Percentiles rank a stretch among this genome's conserved stretches.
phyloP scores from a whole-genome alignment of 2,888 invertebrate species.

The Scaptomyza parva region DNA sequence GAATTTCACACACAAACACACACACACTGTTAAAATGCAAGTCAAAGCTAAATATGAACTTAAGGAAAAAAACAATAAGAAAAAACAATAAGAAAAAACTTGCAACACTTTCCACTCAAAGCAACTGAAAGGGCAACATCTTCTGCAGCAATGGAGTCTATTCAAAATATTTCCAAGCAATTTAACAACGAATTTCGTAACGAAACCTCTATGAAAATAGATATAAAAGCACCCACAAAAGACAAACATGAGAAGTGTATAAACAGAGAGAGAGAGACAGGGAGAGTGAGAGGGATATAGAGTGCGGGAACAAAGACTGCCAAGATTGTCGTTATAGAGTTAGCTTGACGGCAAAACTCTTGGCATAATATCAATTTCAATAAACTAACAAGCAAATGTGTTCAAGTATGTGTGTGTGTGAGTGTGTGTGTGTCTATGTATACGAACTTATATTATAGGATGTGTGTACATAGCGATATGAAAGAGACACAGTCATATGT shows the following conservation, averaged over 20 bases:
- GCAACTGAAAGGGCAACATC: conserved; percentile 34
- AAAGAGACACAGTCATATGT: conserved; percentile 32
- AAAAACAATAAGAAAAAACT: conserved; percentile 17
- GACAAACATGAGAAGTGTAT: conserved; percentile 20
- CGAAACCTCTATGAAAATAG: conserved; percentile 60
- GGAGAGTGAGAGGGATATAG: conserved; percentile 1
- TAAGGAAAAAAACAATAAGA: background rate
- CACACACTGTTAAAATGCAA: conserved; percentile 18
- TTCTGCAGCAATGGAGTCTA: conserved; percentile 38
- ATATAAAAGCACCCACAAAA: conserved; percentile 58
- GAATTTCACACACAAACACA: conserved; percentile 46
- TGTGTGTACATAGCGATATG: conserved; percentile 21
- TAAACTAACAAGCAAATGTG: conserved; percentile 75
- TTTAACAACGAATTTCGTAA: conserved; percentile 68
- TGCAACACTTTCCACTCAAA: conserved; percentile 12
- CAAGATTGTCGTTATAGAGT: conserved; percentile 46
- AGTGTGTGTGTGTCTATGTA: conserved; percentile 22
- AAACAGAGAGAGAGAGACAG: conserved; percentile 11
- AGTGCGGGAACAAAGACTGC: conserved; percentile 16
- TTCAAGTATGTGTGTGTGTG: conserved; percentile 3
- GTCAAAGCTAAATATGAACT: conserved; percentile 46
- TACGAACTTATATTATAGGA: conserved; percentile 31
- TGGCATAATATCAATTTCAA: conserved; percentile 75
- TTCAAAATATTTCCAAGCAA: conserved; percentile 68
- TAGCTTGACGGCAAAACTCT: conserved; percentile 45